These are phyloP conservation scores for Pampus argenteus DNA, from an alignment of 2,797 vertebrate genomes.

Conservation along the genomic window DNA sequence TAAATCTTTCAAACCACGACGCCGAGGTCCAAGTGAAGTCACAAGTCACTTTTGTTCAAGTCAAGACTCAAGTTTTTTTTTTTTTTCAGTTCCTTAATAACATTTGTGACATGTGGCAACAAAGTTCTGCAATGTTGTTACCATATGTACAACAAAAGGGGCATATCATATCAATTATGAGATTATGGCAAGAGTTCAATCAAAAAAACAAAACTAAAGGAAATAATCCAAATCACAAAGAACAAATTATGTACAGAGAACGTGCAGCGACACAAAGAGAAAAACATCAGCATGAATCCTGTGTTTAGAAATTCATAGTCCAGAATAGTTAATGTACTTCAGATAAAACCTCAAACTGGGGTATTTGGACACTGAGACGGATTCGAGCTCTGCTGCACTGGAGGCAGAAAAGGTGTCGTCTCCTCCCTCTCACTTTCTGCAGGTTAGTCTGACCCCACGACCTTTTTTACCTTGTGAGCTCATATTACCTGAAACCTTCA, in stretches of 20 bases:
- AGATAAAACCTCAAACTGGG: not conserved
- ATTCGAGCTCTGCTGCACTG: not conserved
- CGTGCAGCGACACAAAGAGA: not conserved
- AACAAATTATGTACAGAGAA: not conserved
- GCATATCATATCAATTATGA: not conserved
- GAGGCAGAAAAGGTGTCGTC: not conserved
- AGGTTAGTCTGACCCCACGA: not conserved
- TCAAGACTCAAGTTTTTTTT: not conserved
- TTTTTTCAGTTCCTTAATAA: conserved; percentile 2
- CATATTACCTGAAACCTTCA: not conserved
- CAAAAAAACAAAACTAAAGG: not conserved
- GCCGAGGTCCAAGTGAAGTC: conserved; percentile 2
- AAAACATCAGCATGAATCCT: not conserved
- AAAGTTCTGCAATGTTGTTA: not conserved
- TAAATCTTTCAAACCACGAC: conserved; percentile 9
- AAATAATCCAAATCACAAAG: not conserved
- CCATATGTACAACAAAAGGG: not conserved
- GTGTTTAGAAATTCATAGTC: not conserved
- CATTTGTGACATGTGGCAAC: not conserved
- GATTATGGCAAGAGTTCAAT: not conserved
- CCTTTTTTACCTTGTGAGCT: conserved; percentile 18
- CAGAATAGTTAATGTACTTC: not conserved
- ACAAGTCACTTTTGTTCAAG: not conserved
- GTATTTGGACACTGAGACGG: not conserved
- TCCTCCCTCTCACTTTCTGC: not conserved